Evolutionary conservation across 2,113 vertebrate genomes (phyloP), one percentile per base, ranked within the genome.

Genomic region (Hydropotes inermis): DNA sequence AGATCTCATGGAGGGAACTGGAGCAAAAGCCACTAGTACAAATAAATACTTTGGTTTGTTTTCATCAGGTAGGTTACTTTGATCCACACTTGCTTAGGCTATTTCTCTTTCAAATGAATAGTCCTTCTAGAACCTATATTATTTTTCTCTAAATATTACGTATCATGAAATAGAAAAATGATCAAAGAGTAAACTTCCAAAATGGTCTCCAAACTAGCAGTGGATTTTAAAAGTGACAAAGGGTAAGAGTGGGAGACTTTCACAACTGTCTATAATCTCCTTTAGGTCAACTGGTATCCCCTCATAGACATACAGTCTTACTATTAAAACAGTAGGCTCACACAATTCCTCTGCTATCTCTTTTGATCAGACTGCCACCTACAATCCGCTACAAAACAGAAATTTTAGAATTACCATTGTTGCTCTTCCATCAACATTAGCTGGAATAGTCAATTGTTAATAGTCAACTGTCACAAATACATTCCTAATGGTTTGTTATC

Each of bases 31-130:
- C 33, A 61, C 21, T 43, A 50, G 2, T 36, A 58, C 23, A 83
- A 93, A 70, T 58, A 87, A 79, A 96, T 67, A 76, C 55, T 84
- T 87, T 96, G 47, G 1, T 17, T 92, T 95, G 7, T 94, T 84
- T 96, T 76, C 16, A 82, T 81, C 74, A 79, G 17, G 19, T 50
- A 87, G 14, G 23, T 82, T 86, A 93, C n/a, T 61, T 67, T 70
- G 58, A 67, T 45, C 25, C n/a, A 81, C 3, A 15, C 81, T 79
- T 93, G 28, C 27, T 64, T 36, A 43, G 39, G 14, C 47, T 33
- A 23, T 55, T 50, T 67, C 85, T 30, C 86, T 86, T 84, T 89
- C 82, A 92, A 96, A 60, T 89, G 36, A 93, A 7, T 30, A 39
- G 28, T 97, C 17, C 64, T 87, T 86, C 87, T 94, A 55, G 50